Conservation (phyloP, 2,888 invertebrate species). For the Malthinus flaveolus region DNA sequence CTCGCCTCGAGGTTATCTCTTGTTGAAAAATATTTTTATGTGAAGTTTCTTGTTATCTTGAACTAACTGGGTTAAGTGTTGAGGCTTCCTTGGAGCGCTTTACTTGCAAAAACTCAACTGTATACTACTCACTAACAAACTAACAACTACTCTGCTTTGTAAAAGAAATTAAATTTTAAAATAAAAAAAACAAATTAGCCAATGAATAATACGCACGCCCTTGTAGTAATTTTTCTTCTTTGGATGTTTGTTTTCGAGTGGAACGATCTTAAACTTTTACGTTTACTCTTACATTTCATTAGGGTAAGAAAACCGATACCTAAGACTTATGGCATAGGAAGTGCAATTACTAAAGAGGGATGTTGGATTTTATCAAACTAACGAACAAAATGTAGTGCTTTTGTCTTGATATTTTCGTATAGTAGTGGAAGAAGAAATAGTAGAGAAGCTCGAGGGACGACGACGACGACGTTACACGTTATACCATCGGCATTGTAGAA, state of each 20-base stretch:
- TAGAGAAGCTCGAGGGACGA: conserved; percentile 27
- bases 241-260: too few relatives aligned
- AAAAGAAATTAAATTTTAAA: background rate
- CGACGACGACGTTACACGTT: conserved; percentile 33
- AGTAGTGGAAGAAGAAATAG: conserved; percentile 6
- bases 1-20: background rate
- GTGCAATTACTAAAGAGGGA: conserved; percentile 9
- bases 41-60: conserved; percentile 5
- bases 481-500: conserved; percentile 28
- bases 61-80: conserved; percentile 6
- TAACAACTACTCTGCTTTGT: too few relatives aligned
- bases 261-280: background rate
- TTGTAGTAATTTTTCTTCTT: background rate
- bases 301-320: background rate
- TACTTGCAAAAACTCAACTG: too few relatives aligned
- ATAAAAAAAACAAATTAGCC: conserved; percentile 3
- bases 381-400: conserved; percentile 11
- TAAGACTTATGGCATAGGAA: conserved; percentile 2
- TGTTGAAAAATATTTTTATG: conserved; percentile 3
- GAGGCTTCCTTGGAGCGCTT: background rate
- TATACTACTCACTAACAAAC: too few relatives aligned
- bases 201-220: too few relatives aligned
- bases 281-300: background rate
- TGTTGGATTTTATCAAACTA: conserved; percentile 13
- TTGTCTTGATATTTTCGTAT: conserved; percentile 12